Conservation (phyloP, 2,113 vertebrate species). For the Grallaria varia region DNA sequence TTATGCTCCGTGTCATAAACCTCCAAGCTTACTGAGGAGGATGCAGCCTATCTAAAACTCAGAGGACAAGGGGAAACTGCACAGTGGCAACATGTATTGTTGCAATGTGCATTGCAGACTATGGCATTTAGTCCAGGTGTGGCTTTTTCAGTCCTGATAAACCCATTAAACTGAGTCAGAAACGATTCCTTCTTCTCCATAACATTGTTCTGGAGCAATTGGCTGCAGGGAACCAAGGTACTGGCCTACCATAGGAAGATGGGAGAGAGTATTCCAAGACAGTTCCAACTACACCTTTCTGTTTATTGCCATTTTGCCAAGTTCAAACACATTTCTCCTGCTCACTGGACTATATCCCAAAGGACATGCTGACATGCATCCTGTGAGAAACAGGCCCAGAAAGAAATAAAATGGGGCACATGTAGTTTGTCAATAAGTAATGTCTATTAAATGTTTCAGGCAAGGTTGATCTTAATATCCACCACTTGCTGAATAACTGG, state of each 20-base stretch:
- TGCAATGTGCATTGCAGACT: background rate
- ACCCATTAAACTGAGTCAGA: background rate
- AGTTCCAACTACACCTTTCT: constrained; percentile 14
- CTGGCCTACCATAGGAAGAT: background rate
- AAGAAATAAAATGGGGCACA: background rate
- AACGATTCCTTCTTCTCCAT: background rate
- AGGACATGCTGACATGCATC: constrained; percentile 41
- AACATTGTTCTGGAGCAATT: background rate
- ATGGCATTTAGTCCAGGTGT: background rate
- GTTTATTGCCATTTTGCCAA: constrained; percentile 53
- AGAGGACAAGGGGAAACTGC: background rate
- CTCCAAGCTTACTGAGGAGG: background rate
- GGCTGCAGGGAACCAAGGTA: background rate
- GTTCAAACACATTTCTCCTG: constrained; percentile 39
- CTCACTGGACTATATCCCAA: background rate
- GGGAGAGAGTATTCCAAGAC: background rate
- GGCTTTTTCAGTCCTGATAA: background rate
- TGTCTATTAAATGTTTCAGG: background rate
- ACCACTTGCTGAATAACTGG: background rate
- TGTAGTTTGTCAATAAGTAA: background rate
- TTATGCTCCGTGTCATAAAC: background rate
- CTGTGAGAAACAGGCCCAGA: constrained; percentile 19
- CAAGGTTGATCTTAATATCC: background rate
- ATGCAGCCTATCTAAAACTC: background rate
- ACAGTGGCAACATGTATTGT: background rate